Evolutionary conservation across 2,888 invertebrate genomes (phyloP), one percentile per base, ranked within the genome.

Genomic region (Epinotia nisella): DNA sequence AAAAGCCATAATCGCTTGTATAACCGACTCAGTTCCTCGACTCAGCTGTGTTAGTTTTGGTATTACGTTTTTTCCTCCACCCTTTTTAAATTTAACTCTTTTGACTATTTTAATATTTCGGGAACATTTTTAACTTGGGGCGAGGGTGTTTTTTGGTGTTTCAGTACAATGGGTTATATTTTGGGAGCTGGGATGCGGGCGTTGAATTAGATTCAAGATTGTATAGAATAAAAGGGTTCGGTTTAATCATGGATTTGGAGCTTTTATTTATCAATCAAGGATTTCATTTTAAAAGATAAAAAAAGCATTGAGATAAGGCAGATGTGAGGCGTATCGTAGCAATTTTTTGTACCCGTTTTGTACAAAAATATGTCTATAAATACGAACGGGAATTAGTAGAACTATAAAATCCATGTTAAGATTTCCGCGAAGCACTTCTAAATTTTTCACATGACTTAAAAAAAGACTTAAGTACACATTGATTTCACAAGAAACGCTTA

Each of bases 41-140:
- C 83, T 90, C 93, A 93, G 93, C 93, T 93, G 93, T 90, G 92
- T 92, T 91, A 86, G 90, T 89, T 87, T 89, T 87, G 84, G 89
- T 91, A 91, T 93, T 91, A 92, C 80, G 79, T 80, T 82, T 84
- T 83, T 83, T 82, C 85, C 83, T 79, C 81, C 85, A 87, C 90
- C 90, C 91, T 89, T 90, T 92, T 93, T 90, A 93, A 91, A 90
- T 93, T 93, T 91, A 93, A 93, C 93, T 92, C 93, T 92, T 93
- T 93, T 91, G 88, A 90, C 91, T 91, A 90, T 93, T 93, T 93
- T 92, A 93, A 93, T 93, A 93, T 91, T 92, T 92, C 86, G 89
- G 87, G 89, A 89, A 89, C 86, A 84, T 89, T 89, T 90, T 89
- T 87, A 85, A 85, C 82, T 87, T 87, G 71, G 91, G 91, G 90